phyloP scores from a whole-genome alignment of 2,888 invertebrate species.

The Watsonalla cultraria region DNA sequence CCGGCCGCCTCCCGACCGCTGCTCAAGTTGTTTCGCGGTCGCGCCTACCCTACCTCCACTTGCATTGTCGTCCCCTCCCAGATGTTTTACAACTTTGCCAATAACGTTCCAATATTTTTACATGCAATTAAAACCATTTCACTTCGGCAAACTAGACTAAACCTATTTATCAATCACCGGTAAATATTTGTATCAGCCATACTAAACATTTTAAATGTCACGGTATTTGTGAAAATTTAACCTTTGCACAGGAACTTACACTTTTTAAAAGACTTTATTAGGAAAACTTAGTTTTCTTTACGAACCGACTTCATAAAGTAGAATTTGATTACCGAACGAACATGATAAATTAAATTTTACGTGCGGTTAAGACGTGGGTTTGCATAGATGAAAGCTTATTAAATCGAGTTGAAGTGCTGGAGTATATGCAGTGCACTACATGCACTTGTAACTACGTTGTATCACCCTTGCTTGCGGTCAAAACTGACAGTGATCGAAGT shows the following conservation, averaged over 20 bases:
- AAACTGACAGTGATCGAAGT: too few species aligned
- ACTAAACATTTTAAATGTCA: too few species aligned
- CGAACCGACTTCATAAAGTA: too few species aligned
- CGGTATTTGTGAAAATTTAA: too few species aligned
- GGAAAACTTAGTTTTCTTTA: neutral
- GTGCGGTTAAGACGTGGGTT: constrained; percentile 33
- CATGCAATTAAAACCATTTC: constrained; percentile 5
- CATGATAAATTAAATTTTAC: constrained; percentile 39
- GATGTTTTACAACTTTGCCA: constrained; percentile 37
- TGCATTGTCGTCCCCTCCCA: constrained; percentile 52
- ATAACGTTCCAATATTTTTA: constrained; percentile 18
- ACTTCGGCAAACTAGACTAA: neutral
- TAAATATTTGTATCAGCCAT: too few species aligned
- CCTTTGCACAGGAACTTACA: neutral
- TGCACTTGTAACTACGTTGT: constrained; percentile 8
- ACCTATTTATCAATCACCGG: too few species aligned
- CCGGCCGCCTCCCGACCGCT: constrained; percentile 28
- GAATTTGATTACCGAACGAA: constrained; percentile 4
- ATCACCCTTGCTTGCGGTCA: constrained; percentile 10
- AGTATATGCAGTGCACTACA: constrained; percentile 12
- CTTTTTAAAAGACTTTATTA: constrained; percentile 5
- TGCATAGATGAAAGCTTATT: constrained; percentile 51
- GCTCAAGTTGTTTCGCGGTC: constrained; percentile 49
- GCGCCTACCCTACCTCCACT: constrained; percentile 35
- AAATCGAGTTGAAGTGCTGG: constrained; percentile 34